Evolutionary conservation across 2,113 vertebrate species (phyloP), one percentile per base, ranked within the genome.

Genomic region (Protobothrops mucrosquamatus): DNA sequence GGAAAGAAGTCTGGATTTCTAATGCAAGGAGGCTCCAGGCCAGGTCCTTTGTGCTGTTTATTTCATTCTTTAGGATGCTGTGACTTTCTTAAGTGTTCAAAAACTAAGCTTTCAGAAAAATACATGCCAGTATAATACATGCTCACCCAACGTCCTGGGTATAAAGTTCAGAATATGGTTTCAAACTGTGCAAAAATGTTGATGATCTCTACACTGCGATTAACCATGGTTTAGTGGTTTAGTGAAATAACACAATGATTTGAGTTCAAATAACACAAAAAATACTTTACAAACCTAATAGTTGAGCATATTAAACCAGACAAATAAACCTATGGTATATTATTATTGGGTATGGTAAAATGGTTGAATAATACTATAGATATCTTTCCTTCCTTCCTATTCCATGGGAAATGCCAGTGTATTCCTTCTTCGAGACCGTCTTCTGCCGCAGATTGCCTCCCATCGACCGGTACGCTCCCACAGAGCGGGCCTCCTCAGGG

Each of bases 371-470:
- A 94, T 86, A 46, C 91, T 95, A 52, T 88, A 39, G 0, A 39
- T 92, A 93, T 12, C 18, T 86, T 89, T 96, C 95, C 3, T 94
- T 85, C 92, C 93, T 94, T 29, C 6, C 43, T 95, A n/a, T 74
- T 74, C 12, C n/a, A 34, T 12, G 48, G 92, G 14, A 11, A 11
- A n/a, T 64, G 61, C 26, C 59, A n/a, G 3, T n/a, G 26, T 64
- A n/a, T 29, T 64, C 23, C 85, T 88, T 96, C 95, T n/a, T n/a
- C n/a, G n/a, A n/a, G n/a, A n/a, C n/a, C n/a, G n/a, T n/a, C n/a
- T n/a, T n/a, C n/a, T n/a, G n/a, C n/a, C n/a, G n/a, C n/a, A n/a
- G n/a, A n/a, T n/a, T n/a, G n/a, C n/a, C n/a, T n/a, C n/a, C n/a
- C n/a, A n/a, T n/a, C n/a, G n/a, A n/a, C n/a, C n/a, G n/a, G n/a